phyloP scores from a whole-genome alignment of 2,797 vertebrate species.

The Enteromius trimaculatus region DNA sequence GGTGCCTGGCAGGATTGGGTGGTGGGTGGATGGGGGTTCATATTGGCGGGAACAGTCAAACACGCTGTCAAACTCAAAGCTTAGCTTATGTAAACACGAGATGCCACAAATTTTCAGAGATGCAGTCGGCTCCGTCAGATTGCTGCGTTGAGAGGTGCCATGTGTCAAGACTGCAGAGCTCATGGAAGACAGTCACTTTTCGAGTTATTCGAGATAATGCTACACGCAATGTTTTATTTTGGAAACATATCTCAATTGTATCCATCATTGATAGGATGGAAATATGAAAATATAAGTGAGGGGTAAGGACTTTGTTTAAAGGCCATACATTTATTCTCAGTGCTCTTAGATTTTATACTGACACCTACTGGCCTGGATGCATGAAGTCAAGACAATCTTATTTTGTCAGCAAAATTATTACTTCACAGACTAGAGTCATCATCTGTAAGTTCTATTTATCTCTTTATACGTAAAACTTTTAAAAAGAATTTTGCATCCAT shows the following conservation, averaged over 20 bases:
- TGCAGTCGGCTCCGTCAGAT: slow-evolving; percentile 3
- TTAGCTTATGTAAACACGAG: slow-evolving; percentile 19
- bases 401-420: neutral
- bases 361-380: neutral
- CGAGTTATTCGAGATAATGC: neutral
- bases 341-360: neutral
- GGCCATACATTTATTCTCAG: neutral
- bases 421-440: neutral
- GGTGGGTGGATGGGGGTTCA: slow-evolving; percentile 1
- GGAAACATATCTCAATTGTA: neutral
- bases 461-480: neutral
- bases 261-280: neutral
- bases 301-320: neutral
- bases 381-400: neutral
- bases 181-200: neutral
- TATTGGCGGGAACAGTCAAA: slow-evolving; percentile 45
- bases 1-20: slow-evolving; percentile 51
- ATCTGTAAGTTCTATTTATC: neutral
- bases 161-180: slow-evolving; percentile 18
- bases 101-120: slow-evolving; percentile 14
- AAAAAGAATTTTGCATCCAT: neutral
- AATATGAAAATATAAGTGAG: neutral
- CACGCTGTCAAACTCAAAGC: slow-evolving; percentile 37
- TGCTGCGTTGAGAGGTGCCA: neutral
- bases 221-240: slow-evolving; percentile 11